Evolutionary conservation across 1,140 invertebrate species (phyloP).

Genomic region (Papilio dardanus): DNA sequence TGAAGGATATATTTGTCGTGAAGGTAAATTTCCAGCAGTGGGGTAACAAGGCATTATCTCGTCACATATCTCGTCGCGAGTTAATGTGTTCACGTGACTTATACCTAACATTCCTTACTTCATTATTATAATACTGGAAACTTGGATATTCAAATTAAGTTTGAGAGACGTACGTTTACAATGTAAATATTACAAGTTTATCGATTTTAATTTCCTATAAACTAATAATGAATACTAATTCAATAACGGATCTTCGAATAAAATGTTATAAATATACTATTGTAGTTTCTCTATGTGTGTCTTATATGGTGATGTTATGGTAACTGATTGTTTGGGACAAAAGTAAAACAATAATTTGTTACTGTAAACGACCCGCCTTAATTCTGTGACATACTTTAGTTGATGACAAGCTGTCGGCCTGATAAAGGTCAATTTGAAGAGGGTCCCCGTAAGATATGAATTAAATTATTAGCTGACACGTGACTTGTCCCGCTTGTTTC

Average conservation of each 20-base stretch:
- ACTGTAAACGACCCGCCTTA: conserved; percentile 35
- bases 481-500: conserved; percentile 28
- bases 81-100: conserved; percentile 51
- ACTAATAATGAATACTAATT: no score
- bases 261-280: not conserved
- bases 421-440: conserved; percentile 39
- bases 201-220: no score
- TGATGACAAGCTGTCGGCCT: conserved; percentile 37
- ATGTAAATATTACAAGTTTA: no score
- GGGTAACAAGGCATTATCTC: conserved; percentile 74
- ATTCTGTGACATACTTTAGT: conserved; percentile 37
- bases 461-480: conserved; percentile 37
- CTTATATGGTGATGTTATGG: not conserved
- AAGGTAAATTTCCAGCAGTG: conserved; percentile 78
- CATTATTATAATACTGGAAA: conserved; percentile 30
- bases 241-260: not conserved
- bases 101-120: conserved; percentile 51
- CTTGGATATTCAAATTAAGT: not conserved
- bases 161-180: not conserved
- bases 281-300: not conserved
- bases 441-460: conserved; percentile 34
- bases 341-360: conserved; percentile 37
- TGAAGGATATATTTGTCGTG: conserved; percentile 63
- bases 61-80: conserved; percentile 57
- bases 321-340: conserved; percentile 14